Conservation (phyloP, 2,113 vertebrate species). For the Ageneiosus marmoratus region DNA sequence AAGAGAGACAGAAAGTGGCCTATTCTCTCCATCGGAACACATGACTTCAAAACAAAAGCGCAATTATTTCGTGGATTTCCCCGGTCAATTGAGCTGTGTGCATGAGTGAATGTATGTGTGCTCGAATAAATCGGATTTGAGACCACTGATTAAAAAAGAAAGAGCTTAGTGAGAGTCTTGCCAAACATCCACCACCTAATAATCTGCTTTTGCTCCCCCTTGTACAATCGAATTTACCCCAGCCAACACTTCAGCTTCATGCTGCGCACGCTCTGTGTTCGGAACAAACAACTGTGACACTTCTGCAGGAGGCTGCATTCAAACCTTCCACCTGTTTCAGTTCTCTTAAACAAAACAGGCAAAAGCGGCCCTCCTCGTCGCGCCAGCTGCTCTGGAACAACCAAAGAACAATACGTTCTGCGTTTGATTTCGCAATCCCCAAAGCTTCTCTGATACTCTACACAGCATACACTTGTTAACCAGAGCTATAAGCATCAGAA, state of each 20-base stretch:
- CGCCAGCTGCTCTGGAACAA: slow-evolving; percentile 37
- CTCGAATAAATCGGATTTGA: slow-evolving; percentile 54
- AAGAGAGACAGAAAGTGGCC: background rate
- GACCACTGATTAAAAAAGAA: slow-evolving; percentile 58
- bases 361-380: background rate
- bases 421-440: slow-evolving; percentile 53
- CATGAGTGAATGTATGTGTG: slow-evolving; percentile 15
- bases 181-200: slow-evolving; percentile 37
- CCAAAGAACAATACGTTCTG: background rate
- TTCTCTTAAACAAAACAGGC: background rate
- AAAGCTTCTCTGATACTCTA: slow-evolving; percentile 52
- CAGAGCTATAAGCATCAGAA: slow-evolving; percentile 55
- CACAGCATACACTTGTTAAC: slow-evolving; percentile 59
- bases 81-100: slow-evolving; percentile 13
- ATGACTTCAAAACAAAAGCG: slow-evolving; percentile 26
- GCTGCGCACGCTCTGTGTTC: slow-evolving; percentile 5
- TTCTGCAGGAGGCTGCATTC: slow-evolving; percentile 31
- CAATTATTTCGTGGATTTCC: slow-evolving; percentile 18
- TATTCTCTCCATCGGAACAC: slow-evolving; percentile 1
- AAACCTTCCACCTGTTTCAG: slow-evolving; percentile 38
- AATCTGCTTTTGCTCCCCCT: slow-evolving; percentile 45
- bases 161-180: slow-evolving; percentile 57
- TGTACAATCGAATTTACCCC: slow-evolving; percentile 55
- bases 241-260: slow-evolving; percentile 11
- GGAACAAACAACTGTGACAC: slow-evolving; percentile 28